phyloP scores from a whole-genome alignment of 2,888 invertebrate genomes.

The Augochlorella aurata region DNA sequence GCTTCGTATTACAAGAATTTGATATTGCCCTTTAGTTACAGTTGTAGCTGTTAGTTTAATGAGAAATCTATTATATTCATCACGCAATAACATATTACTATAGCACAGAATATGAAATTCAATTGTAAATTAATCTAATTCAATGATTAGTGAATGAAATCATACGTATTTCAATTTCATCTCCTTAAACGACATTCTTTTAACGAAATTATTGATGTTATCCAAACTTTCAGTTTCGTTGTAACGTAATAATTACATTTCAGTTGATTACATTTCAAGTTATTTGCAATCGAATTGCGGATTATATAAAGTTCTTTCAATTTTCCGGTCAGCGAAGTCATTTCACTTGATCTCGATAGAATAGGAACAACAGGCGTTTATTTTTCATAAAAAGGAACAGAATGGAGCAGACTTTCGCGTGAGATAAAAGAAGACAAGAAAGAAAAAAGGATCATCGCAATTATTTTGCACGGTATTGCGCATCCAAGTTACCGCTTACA shows the following conservation, averaged over 20 bases:
- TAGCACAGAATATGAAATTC: neutral
- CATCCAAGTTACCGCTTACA: conserved; percentile 50
- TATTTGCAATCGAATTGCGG: neutral
- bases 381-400: neutral
- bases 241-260: neutral
- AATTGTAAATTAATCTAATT: neutral
- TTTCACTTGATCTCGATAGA: neutral
- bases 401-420: neutral
- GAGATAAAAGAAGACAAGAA: neutral
- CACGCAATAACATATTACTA: neutral
- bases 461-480: conserved; percentile 51
- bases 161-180: neutral
- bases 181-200: neutral
- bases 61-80: neutral
- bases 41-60: neutral
- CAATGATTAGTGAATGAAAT: neutral
- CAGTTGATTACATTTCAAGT: neutral
- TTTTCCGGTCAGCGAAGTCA: neutral
- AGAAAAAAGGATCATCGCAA: neutral
- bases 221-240: neutral
- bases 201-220: neutral
- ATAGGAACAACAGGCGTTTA: neutral
- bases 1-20: neutral
- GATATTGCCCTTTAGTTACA: neutral
- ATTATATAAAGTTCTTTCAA: neutral